Base-by-base conservation (phyloP, 2,797 vertebrate species). In the Ctenochaetus hawaiiensis region DNA sequence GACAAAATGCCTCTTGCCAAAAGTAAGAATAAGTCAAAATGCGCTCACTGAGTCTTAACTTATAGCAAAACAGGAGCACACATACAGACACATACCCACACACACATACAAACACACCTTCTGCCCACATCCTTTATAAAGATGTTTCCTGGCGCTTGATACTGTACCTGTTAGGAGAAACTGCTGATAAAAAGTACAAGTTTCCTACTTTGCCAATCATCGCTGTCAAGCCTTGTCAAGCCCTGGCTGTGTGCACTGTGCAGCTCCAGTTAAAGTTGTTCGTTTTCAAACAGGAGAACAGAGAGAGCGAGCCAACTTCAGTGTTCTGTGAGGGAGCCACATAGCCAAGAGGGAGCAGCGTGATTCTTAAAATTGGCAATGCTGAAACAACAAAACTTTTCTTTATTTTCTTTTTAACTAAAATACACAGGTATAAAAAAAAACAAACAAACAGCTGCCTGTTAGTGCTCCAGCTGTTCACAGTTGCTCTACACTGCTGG, bases 191-290 rank as follows among this genome's bases (percentile, higher is more conserved):
- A 84, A 84, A 61, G 54, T 6, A 2, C 66, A 66, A 12, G 73
- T 68, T 79, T 78, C 54, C 53, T 59, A 39, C 57, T 76, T 78
- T 84, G 78, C 75, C 67, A 59, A 11, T 82, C 77, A 78, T 85
- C 54, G 74, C 63, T 81, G 78, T 83, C 82, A 56, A 8, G 74
- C 26, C 37, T 43, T 63, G 74, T 82, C 73, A 64, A 48, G 22
- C 13, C 10, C 18, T 30, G 68, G 67, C 57, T 17, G 14, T 22
- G 66, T 1, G 18, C 0, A n/a, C 61, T 45, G 51, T 37, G 53
- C 51, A 75, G 58, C 63, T 54, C 11, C 69, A 44, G 53, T 43
- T 80, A 78, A 79, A 26, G 78, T 69, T 66, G 73, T 62, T 75
- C 52, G 56, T 74, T 72, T 59, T 64, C 18, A 52, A 64, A 65